These are phyloP conservation scores for Serrognathus titanus DNA, from an alignment of 2,888 invertebrate genomes.

Conservation along the genomic window DNA sequence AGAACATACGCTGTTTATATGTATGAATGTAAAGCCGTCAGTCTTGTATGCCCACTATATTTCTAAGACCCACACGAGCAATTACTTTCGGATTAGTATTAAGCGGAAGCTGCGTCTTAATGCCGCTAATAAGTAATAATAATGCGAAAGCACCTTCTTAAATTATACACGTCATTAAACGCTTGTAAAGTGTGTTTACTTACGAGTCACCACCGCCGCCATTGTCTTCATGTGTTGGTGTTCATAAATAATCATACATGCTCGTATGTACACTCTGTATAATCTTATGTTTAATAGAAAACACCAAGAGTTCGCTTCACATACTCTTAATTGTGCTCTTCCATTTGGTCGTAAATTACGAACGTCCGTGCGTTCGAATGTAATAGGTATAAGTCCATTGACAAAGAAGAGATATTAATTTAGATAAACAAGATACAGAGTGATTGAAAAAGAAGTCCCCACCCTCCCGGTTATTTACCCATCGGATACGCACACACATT, in stretches of 20 bases:
- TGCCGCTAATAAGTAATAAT: constrained; percentile 13
- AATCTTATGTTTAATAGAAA: too few relatives aligned
- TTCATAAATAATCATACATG: too few relatives aligned
- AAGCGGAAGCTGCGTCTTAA: constrained; percentile 14
- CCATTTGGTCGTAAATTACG: too few relatives aligned
- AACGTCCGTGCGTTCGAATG: too few relatives aligned
- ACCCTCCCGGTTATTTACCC: background rate
- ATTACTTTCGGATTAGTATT: constrained; percentile 12
- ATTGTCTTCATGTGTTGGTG: background rate
- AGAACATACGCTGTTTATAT: constrained; percentile 4
- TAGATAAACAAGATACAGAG: background rate
- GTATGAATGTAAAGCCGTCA: constrained; percentile 6
- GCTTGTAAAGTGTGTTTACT: constrained; percentile 3
- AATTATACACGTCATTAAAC: constrained; percentile 5
- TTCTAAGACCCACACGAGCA: constrained; percentile 9
- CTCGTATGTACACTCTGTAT: too few relatives aligned
- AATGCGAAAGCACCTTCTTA: constrained; percentile 4
- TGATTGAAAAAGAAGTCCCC: too few relatives aligned
- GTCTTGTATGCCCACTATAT: background rate
- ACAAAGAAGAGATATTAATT: background rate
- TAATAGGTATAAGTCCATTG: background rate
- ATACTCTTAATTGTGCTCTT: too few relatives aligned
- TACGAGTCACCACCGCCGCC: background rate
- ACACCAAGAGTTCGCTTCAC: too few relatives aligned
- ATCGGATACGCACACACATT: background rate